These are phyloP conservation scores for Graptemys geographica DNA, from an alignment of 2,797 vertebrate genomes.

Conservation along the genomic window DNA sequence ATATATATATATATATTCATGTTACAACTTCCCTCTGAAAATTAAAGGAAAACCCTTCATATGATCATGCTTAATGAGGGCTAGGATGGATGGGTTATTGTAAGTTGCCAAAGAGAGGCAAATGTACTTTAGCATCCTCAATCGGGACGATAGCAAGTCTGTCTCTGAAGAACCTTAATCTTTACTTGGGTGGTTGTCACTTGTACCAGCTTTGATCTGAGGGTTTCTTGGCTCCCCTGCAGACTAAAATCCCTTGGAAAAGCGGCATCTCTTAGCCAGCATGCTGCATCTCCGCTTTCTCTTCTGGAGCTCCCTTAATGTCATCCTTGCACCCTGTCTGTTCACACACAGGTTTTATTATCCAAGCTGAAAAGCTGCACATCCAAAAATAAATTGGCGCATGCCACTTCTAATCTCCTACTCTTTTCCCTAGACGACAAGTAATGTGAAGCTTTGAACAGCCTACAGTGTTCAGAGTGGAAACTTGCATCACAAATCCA, in stretches of 20 bases:
- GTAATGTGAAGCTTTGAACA: neutral
- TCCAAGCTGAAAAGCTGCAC: conserved; percentile 39
- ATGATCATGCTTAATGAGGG: neutral
- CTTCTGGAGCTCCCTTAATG: conserved; percentile 69
- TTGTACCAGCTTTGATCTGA: conserved; percentile 45
- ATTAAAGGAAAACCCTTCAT: neutral
- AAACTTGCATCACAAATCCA: neutral
- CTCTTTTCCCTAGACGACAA: conserved; percentile 8
- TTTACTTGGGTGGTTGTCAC: neutral
- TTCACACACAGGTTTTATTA: conserved; percentile 52
- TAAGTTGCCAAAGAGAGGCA: neutral
- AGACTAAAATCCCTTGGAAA: neutral
- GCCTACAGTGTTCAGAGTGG: neutral
- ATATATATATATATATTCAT: neutral
- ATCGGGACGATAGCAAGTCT: neutral
- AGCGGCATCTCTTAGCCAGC: neutral
- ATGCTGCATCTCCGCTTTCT: conserved; percentile 62
- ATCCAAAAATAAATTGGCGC: conserved; percentile 36
- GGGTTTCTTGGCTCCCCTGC: neutral
- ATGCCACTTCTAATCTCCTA: neutral
- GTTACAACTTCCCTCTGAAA: neutral
- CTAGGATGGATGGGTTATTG: conserved; percentile 41
- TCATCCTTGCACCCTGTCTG: conserved; percentile 58
- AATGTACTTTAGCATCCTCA: conserved; percentile 30
- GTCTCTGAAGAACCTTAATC: conserved; percentile 54